phyloP scores from a whole-genome alignment of 2,113 vertebrate species.

The Perccottus glenii region DNA sequence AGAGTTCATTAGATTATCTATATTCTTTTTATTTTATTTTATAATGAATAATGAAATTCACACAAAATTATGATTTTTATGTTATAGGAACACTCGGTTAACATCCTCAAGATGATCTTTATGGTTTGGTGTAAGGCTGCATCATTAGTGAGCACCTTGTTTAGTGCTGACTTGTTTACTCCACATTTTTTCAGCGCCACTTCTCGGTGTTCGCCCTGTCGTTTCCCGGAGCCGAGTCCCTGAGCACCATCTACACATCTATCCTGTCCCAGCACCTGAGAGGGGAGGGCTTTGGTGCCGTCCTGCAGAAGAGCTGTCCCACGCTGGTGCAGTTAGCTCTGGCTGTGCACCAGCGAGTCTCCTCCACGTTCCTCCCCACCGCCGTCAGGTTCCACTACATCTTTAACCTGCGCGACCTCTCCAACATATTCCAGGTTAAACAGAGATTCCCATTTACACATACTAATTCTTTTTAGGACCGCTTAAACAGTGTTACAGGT shows the following conservation, averaged over 20 bases:
- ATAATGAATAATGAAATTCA: too few relatives aligned
- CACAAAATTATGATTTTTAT: too few relatives aligned
- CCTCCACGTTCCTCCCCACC: conserved; percentile 88
- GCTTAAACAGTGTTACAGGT: too few relatives aligned
- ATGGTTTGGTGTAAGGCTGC: not conserved
- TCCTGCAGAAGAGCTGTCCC: conserved; percentile 81
- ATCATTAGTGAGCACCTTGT: conserved; percentile 4
- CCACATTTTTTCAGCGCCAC: conserved; percentile 82
- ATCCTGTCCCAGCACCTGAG: conserved; percentile 87
- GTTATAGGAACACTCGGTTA: not conserved
- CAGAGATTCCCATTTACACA: not conserved
- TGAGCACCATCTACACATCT: conserved; percentile 90
- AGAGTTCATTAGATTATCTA: too few relatives aligned
- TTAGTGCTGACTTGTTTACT: not conserved
- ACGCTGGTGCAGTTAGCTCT: conserved; percentile 85
- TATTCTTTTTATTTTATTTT: too few relatives aligned
- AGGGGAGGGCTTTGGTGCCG: conserved; percentile 72
- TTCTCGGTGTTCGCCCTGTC: conserved; percentile 91
- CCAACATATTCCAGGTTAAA: conserved; percentile 93
- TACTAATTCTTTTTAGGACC: too few relatives aligned
- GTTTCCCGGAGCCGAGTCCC: conserved; percentile 85
- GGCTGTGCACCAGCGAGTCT: conserved; percentile 84
- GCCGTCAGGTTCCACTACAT: conserved; percentile 96
- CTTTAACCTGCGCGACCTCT: conserved; percentile 94
- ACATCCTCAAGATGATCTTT: conserved; percentile 9